These are phyloP conservation scores for Oophaga sylvatica DNA, from an alignment of 2,797 vertebrate genomes.

Conservation along the genomic window DNA sequence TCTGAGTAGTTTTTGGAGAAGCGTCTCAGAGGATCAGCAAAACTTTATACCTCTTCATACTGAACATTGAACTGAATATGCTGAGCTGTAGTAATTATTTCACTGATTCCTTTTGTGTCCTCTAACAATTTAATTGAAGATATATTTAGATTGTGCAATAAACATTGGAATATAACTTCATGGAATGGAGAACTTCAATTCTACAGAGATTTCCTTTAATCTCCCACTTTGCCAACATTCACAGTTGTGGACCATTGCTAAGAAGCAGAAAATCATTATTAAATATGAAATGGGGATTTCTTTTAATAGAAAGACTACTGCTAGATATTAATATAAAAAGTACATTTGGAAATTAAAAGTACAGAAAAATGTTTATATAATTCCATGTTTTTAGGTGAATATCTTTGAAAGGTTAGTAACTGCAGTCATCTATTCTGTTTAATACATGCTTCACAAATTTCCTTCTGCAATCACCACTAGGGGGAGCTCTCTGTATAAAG, in stretches of 20 bases:
- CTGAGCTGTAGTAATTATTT: neutral
- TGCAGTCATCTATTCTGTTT: too few species aligned
- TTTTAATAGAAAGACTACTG: too few species aligned
- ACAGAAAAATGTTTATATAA: too few species aligned
- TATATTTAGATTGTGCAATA: conserved; percentile 22
- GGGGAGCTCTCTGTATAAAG: too few species aligned
- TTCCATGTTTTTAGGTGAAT: too few species aligned
- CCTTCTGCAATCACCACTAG: too few species aligned
- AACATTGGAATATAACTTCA: neutral
- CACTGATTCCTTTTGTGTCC: neutral
- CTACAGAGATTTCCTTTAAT: neutral
- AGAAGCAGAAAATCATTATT: neutral
- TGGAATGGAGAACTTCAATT: neutral
- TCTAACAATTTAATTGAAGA: conserved; percentile 12
- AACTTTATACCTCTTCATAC: conserved; percentile 9
- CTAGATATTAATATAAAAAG: too few species aligned
- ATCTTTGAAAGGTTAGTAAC: too few species aligned
- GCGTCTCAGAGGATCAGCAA: neutral
- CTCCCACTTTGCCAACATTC: neutral
- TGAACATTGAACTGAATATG: neutral
- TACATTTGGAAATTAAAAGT: too few species aligned
- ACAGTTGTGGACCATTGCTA: neutral
- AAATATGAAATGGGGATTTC: neutral
- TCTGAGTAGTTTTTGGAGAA: neutral
- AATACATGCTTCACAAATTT: too few species aligned